A percentile compares a stretch with the other conserved stretches of the same genome.
Conservation (phyloP, 2,888 invertebrate species). For the Polymixis flavicincta region DNA sequence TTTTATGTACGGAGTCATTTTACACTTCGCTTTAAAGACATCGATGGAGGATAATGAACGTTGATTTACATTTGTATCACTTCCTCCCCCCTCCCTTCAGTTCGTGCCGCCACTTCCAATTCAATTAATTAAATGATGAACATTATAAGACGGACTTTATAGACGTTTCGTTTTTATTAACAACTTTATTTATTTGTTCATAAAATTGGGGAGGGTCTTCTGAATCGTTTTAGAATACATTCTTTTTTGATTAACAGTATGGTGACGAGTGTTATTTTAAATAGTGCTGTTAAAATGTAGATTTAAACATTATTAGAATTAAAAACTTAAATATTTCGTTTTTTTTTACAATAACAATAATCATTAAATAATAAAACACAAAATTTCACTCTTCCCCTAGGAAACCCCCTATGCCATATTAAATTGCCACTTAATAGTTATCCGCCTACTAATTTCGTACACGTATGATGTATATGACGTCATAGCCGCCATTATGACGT, state of each 20-base stretch:
- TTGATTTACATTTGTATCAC: conserved; percentile 69
- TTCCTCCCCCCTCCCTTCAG: neutral
- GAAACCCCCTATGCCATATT: neutral
- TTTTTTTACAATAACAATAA: neutral
- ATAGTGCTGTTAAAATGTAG: neutral
- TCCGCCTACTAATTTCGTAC: conserved; percentile 36
- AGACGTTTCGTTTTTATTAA: conserved; percentile 45
- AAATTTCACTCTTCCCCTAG: no score
- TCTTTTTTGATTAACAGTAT: conserved; percentile 3
- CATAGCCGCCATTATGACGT: conserved; percentile 71
- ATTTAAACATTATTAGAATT: neutral
- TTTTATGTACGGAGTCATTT: conserved; percentile 30
- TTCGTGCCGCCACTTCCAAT: conserved; percentile 32
- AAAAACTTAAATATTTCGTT: neutral
- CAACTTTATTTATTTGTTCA: conserved; percentile 38
- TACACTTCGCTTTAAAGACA: conserved; percentile 45
- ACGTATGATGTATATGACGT: conserved; percentile 56
- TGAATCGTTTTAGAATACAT: neutral
- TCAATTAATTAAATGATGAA: conserved; percentile 59
- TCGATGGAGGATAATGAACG: conserved; percentile 51
- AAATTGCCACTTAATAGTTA: conserved; percentile 22
- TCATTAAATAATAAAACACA: neutral
- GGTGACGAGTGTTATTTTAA: neutral
- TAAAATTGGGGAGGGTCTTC: conserved; percentile 25
- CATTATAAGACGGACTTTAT: conserved; percentile 53